A percentile compares a stretch with the other conserved stretches of the same genome.
Conservation (phyloP, 2,888 invertebrate species). For the Drosophila lutescens region DNA sequence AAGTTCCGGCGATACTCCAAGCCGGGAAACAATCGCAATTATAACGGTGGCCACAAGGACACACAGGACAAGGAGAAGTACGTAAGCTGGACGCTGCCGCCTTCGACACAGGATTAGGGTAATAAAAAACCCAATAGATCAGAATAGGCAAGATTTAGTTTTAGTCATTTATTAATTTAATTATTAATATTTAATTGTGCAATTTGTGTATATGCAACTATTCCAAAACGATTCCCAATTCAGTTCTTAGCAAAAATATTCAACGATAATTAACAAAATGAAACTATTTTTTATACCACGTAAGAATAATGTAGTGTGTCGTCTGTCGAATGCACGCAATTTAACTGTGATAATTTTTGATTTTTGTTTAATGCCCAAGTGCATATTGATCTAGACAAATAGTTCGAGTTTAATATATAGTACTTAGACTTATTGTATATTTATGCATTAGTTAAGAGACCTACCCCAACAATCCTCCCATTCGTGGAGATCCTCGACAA, state of each 20-base stretch:
- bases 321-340: slow-evolving; percentile 74
- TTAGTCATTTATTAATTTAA: slow-evolving; percentile 49
- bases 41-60: slow-evolving; percentile 50
- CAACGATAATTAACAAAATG: slow-evolving; percentile 28
- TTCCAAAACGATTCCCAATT: slow-evolving; percentile 71
- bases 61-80: slow-evolving; percentile 78
- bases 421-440: slow-evolving; percentile 45
- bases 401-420: slow-evolving; percentile 54
- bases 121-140: slow-evolving; percentile 1
- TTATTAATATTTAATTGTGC: slow-evolving; percentile 56
- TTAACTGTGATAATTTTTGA: slow-evolving; percentile 79
- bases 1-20: slow-evolving; percentile 78
- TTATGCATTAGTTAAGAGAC: slow-evolving; percentile 53
- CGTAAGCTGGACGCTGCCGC: slow-evolving; percentile 78
- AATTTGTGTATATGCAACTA: slow-evolving; percentile 67
- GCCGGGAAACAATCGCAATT: slow-evolving; percentile 65
- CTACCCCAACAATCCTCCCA: slow-evolving; percentile 9
- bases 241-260: slow-evolving; percentile 54
- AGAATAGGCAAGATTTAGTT: slow-evolving; percentile 32
- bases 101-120: slow-evolving; percentile 54
- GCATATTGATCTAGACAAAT: slow-evolving; percentile 58
- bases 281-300: slow-evolving; percentile 49
- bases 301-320: slow-evolving; percentile 45
- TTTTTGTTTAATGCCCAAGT: slow-evolving; percentile 64
- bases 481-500: slow-evolving; percentile 10